A percentile compares a stretch with the other conserved stretches of the same genome.
Evolutionary conservation across 2,888 invertebrate genomes (phyloP).

Genomic region (Leucophenga montana): DNA sequence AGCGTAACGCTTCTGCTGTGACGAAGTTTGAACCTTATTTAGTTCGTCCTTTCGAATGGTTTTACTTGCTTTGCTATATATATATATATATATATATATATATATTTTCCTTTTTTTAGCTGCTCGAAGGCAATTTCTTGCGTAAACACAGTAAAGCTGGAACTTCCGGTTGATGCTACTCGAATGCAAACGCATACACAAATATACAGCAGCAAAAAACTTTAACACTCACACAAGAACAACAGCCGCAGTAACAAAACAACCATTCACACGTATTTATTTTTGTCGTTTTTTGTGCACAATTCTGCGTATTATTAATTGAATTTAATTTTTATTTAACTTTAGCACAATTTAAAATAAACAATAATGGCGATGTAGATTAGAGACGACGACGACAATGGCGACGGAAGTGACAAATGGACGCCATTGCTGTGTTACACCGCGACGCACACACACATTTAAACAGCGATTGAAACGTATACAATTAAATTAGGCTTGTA

Average conservation of each 20-base stretch:
- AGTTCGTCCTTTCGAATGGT: not conserved
- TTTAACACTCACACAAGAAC: too few species aligned
- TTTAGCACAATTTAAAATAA: not conserved
- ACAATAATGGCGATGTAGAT: slow-evolving; percentile 19
- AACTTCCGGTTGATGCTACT: not conserved
- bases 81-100: too few species aligned
- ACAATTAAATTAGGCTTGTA: slow-evolving; percentile 29
- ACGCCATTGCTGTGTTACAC: slow-evolving; percentile 37
- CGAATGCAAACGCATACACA: too few species aligned
- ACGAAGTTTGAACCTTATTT: not conserved
- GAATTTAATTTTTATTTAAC: slow-evolving; percentile 11
- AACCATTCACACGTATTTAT: slow-evolving; percentile 10
- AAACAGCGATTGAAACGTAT: slow-evolving; percentile 45
- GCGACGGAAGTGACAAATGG: slow-evolving; percentile 10
- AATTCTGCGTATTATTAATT: slow-evolving; percentile 8
- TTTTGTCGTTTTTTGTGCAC: not conserved
- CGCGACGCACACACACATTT: not conserved
- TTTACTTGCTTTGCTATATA: too few species aligned
- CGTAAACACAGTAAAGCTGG: slow-evolving; percentile 3
- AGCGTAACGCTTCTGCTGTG: not conserved
- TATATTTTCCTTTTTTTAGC: not conserved
- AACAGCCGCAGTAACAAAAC: not conserved
- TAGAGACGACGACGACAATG: slow-evolving; percentile 38
- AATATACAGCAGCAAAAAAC: too few species aligned
- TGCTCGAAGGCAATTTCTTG: slow-evolving; percentile 8